phyloP scores from a whole-genome alignment of 2,113 vertebrate genomes.

The Apeltes quadracus region DNA sequence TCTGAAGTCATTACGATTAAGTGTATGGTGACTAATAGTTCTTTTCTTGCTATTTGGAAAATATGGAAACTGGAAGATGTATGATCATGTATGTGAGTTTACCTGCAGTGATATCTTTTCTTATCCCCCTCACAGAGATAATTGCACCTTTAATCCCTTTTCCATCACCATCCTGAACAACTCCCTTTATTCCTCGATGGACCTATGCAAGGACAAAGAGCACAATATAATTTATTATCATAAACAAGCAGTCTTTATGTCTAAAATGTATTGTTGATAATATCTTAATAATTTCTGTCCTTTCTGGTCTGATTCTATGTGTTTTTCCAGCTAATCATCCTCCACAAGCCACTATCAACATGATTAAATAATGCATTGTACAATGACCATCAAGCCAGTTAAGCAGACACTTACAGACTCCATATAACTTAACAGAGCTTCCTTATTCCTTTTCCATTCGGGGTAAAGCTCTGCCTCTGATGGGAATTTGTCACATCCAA shows the following conservation, averaged over 20 bases:
- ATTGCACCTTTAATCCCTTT: constrained; percentile 90
- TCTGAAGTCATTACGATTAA: background rate
- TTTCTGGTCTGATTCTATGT: background rate
- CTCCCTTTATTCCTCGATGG: constrained; percentile 93
- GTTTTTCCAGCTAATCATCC: background rate
- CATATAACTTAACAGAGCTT: constrained; percentile 88
- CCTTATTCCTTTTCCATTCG: constrained; percentile 94
- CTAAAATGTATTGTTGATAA: background rate
- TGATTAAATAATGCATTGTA: background rate
- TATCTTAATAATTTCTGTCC: background rate
- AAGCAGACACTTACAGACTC: constrained; percentile 86
- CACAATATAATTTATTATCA: background rate
- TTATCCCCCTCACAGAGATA: constrained; percentile 87
- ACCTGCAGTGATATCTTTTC: constrained; percentile 93
- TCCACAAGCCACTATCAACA: background rate
- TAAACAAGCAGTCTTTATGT: no score
- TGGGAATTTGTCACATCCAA: constrained; percentile 96
- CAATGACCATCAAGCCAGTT: background rate
- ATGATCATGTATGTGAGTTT: constrained; percentile 34
- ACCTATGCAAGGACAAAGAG: constrained; percentile 76
- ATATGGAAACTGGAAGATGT: background rate
- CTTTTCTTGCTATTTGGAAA: background rate
- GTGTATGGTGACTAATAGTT: background rate
- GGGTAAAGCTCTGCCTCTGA: constrained; percentile 89
- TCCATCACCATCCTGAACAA: constrained; percentile 87